Percentiles rank a stretch among this genome's conserved stretches.
These are phyloP conservation scores for Siniperca obscura DNA, from an alignment of 2,797 vertebrate genomes.

Conservation along the genomic window DNA sequence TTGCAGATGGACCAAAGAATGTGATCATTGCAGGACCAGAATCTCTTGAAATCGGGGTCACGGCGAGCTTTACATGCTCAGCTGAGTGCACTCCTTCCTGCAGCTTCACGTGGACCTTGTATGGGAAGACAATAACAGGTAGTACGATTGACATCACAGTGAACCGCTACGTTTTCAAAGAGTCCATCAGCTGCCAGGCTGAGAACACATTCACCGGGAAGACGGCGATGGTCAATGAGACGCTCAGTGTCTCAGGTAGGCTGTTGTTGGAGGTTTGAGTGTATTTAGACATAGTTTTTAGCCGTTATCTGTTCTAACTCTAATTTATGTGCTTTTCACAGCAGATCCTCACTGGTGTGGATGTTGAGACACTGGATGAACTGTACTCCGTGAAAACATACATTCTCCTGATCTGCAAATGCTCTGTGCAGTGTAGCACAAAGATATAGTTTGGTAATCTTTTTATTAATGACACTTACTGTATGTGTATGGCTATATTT, in stretches of 20 bases:
- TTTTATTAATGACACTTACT: background rate
- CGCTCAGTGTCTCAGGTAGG: slow-evolving; percentile 50
- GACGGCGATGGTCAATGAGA: slow-evolving; percentile 3
- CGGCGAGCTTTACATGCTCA: slow-evolving; percentile 37
- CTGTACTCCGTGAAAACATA: background rate
- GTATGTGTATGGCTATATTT: background rate
- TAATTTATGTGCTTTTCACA: background rate
- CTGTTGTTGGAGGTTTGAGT: background rate
- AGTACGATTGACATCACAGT: slow-evolving; percentile 35
- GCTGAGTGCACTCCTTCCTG: slow-evolving; percentile 56
- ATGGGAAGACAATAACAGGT: slow-evolving; percentile 27
- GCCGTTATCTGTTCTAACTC: background rate
- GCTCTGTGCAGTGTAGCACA: background rate
- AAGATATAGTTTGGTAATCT: background rate
- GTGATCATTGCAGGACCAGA: slow-evolving; percentile 49
- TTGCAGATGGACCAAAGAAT: slow-evolving; percentile 50
- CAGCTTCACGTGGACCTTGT: slow-evolving; percentile 49
- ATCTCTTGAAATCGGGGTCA: slow-evolving; percentile 44
- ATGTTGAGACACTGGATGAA: slow-evolving; percentile 44
- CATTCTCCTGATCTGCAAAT: background rate
- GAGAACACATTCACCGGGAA: slow-evolving; percentile 20
- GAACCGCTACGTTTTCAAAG: slow-evolving; percentile 15
- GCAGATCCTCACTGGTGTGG: slow-evolving; percentile 63
- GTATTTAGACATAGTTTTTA: background rate
- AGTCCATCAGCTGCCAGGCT: slow-evolving; percentile 54